Evolutionary conservation across 2,888 invertebrate genomes (phyloP).

Genomic region (Rhamphomyia laevipes): DNA sequence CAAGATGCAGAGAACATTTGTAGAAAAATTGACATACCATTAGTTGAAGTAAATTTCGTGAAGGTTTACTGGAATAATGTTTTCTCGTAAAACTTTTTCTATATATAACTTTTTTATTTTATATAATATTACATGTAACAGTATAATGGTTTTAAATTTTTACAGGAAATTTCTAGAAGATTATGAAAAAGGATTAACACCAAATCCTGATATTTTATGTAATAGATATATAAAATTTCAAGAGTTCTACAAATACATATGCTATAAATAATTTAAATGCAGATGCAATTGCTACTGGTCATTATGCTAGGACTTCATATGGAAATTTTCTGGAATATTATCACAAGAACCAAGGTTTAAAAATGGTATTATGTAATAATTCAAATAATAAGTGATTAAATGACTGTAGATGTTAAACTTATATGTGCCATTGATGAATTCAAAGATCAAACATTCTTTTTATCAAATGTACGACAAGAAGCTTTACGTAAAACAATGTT

Average conservation of each 20-base stretch:
- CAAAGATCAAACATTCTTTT: conserved; percentile 95
- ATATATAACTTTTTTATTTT: background rate
- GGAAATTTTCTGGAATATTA: conserved; percentile 61
- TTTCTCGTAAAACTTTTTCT: conserved; percentile 34
- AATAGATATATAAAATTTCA: conserved; percentile 90
- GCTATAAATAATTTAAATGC: conserved; percentile 58
- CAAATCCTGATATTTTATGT: conserved; percentile 96
- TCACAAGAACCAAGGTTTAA: conserved; percentile 42
- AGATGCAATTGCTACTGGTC: conserved; percentile 92
- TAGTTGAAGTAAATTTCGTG: conserved; percentile 80
- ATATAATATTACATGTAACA: background rate
- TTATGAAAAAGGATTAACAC: conserved; percentile 76
- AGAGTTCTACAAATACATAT: conserved; percentile 70
- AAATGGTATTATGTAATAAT: background rate
- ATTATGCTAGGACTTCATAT: conserved; percentile 82
- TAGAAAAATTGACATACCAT: conserved; percentile 55
- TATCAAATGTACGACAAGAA: conserved; percentile 70
- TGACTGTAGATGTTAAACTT: conserved; percentile 49
- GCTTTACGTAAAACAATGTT: conserved; percentile 78
- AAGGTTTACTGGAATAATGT: conserved; percentile 85
- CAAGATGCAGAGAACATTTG: conserved; percentile 77
- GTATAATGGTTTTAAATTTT: conserved; percentile 16
- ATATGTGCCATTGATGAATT: conserved; percentile 56
- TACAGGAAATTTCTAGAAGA: conserved; percentile 64
- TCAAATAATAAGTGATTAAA: background rate